Base-by-base conservation (phyloP, 1,140 invertebrate genomes). In the Anoplophora glabripennis region DNA sequence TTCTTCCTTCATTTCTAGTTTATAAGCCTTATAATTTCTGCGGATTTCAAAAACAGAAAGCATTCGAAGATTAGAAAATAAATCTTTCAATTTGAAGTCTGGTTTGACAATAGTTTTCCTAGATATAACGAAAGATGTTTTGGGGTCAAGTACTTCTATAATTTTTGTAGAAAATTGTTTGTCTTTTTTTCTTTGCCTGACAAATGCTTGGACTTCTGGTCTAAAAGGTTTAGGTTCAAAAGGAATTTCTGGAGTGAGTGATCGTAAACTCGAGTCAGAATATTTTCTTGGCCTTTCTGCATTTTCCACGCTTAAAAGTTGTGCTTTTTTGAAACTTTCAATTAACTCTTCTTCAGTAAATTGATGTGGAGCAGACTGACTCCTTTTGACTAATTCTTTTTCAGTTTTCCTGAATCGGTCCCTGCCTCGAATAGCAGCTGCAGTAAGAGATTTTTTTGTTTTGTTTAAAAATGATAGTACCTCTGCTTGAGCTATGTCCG, bases 1-100 rank as follows among this genome's bases (percentile, higher is more conserved):
- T 55, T 87, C 81, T 1, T 71, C 57, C 0, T 78, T 77, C 62
- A 86, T 80, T 48, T 89, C 85, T 38, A 72, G 51, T 65, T 81
- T 82, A 67, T 85, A 83, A 21, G 77, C 67, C 57, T 75, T 74
- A 81, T 83, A 88, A 65, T 81, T 78, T 28, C 65, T 66, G 1
- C 67, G 42, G 0, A 72, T 70, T 46, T 83, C 78, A 41, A 58
- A 33, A 15, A 74, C 52, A 37, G 70, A 63, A 67, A 71, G 46
- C 17, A 47, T 58, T 53, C 55, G 54, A 4, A 66, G 56, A 46
- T 47, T 60, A 66, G 68, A 66, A 21, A 63, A 61, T 38, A 66
- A 42, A 12, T 69, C 53, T 18, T 18, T 18, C 8, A 55, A n/a
- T 17, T 33, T 46, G 15, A 61, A 33, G 4, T 42, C 46, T 15